phyloP scores from a whole-genome alignment of 2,888 invertebrate genomes.

The Leptopilina myrica region DNA sequence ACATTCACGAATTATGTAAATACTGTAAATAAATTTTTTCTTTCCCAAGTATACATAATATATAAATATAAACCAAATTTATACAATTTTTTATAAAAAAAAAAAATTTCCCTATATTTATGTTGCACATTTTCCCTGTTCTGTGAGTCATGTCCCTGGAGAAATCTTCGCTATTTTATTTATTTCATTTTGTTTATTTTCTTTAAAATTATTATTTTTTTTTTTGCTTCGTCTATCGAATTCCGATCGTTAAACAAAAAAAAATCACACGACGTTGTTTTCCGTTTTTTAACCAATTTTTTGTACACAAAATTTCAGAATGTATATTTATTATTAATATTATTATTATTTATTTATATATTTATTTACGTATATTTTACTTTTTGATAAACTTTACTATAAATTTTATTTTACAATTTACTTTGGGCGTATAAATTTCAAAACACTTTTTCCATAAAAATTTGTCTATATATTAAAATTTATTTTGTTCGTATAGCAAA shows the following conservation, averaged over 20 bases:
- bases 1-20: constrained; percentile 57
- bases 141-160: constrained; percentile 29
- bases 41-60: constrained; percentile 49
- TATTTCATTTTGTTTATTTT: too few relatives aligned
- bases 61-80: constrained; percentile 19
- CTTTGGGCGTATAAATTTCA: too few relatives aligned
- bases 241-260: constrained; percentile 1
- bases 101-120: constrained; percentile 43
- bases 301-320: constrained; percentile 18
- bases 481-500: too few relatives aligned
- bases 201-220: too few relatives aligned
- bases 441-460: too few relatives aligned
- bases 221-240: constrained; percentile 34
- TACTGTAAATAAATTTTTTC: constrained; percentile 66
- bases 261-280: not conserved
- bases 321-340: too few relatives aligned
- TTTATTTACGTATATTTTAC: too few relatives aligned
- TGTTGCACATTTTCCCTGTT: constrained; percentile 32
- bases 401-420: too few relatives aligned
- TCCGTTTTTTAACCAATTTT: not conserved
- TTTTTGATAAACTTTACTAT: too few relatives aligned
- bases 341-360: too few relatives aligned
- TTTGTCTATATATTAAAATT: too few relatives aligned
- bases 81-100: too few relatives aligned
- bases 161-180: constrained; percentile 26